Evolutionary conservation across 1,140 invertebrate species (phyloP).

Genomic region (Pogonomyrmex barbatus): DNA sequence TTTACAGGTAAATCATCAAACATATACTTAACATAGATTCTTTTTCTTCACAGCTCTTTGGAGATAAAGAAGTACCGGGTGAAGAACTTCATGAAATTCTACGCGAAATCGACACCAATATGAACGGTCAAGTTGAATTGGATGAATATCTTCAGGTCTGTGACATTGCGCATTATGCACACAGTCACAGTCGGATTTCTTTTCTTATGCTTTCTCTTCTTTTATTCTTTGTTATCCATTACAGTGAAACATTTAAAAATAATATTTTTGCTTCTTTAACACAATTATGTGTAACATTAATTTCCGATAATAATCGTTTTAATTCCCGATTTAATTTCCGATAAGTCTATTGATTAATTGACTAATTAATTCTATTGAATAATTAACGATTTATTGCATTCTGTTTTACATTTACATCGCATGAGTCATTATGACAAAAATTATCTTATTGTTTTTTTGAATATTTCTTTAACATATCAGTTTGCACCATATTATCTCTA

Average conservation of each 20-base stretch:
- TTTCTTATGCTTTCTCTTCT: conserved; percentile 32
- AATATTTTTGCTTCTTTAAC: neutral
- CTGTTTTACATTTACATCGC: conserved; percentile 4
- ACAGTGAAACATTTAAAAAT: neutral
- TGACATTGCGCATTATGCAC: conserved; percentile 66
- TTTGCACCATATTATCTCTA: neutral
- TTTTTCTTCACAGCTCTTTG: conserved; percentile 91
- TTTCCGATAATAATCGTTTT: neutral
- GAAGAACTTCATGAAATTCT: conserved; percentile 99
- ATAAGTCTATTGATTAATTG: too few relatives aligned
- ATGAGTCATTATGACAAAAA: neutral
- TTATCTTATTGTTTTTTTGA: neutral
- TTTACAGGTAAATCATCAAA: conserved; percentile 88
- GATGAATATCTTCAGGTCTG: conserved; percentile 99
- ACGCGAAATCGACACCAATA: conserved; percentile 99
- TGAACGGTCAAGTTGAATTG: conserved; percentile 99
- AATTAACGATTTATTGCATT: conserved; percentile 15
- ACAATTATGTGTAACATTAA: conserved; percentile 1
- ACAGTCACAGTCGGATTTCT: conserved; percentile 48
- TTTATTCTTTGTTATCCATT: conserved; percentile 57
- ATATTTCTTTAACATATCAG: neutral
- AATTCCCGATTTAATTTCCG: too few relatives aligned
- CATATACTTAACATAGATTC: conserved; percentile 78
- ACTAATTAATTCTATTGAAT: neutral
- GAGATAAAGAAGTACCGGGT: conserved; percentile 95